Conservation (phyloP, 2,113 vertebrate genomes). For the Ibidorhyncha struthersii region DNA sequence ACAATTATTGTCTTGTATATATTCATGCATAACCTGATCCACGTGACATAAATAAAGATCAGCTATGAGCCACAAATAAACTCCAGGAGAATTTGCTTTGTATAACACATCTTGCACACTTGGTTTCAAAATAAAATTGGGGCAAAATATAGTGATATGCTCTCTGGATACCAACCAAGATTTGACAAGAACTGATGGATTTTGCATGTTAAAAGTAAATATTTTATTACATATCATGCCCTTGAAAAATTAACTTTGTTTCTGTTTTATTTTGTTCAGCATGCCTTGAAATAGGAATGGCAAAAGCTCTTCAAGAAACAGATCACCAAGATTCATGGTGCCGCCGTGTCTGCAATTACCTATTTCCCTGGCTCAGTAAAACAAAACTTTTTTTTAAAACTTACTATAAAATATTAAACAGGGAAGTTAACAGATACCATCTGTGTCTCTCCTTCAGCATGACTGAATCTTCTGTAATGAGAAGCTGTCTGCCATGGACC, state of each 20-base stretch:
- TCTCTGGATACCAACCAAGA: background rate
- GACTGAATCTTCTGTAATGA: background rate
- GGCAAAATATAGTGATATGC: background rate
- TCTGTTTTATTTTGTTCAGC: conserved; percentile 20
- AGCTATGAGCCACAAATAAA: background rate
- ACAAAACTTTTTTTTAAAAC: background rate
- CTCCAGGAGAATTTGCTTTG: background rate
- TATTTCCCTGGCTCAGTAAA: background rate
- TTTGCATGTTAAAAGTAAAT: conserved; percentile 33
- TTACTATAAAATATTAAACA: background rate
- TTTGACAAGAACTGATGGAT: conserved; percentile 16
- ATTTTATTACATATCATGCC: conserved; percentile 42
- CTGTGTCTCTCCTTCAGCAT: background rate
- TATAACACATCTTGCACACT: background rate
- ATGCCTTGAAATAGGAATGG: conserved; percentile 46
- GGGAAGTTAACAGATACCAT: background rate
- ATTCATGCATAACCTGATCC: background rate
- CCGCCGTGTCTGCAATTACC: background rate
- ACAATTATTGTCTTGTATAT: background rate
- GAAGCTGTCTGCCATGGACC: background rate
- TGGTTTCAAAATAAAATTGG: background rate
- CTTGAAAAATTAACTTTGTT: conserved; percentile 35
- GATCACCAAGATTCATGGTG: background rate
- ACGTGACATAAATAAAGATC: background rate
- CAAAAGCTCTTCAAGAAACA: conserved; percentile 14